phyloP scores from a whole-genome alignment of 2,888 invertebrate species.

The Drosophila eohydei region DNA sequence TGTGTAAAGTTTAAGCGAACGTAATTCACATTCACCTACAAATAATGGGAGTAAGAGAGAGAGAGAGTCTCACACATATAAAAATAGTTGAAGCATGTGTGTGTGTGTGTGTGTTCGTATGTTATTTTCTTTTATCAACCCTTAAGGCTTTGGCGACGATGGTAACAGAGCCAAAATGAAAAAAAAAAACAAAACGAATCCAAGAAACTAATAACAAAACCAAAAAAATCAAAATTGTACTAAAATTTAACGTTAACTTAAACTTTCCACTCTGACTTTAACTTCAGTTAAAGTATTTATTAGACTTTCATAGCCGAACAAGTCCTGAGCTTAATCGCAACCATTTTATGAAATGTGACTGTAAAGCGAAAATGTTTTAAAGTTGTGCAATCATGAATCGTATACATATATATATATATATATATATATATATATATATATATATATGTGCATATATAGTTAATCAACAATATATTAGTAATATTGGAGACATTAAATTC shows the following conservation, averaged over 20 bases:
- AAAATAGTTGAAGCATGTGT: slow-evolving; percentile 2
- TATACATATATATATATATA: background rate
- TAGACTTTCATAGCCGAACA: too few species aligned
- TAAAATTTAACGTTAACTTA: background rate
- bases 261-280: background rate
- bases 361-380: background rate
- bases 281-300: too few species aligned
- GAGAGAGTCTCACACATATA: slow-evolving; percentile 1
- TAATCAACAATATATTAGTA: too few species aligned
- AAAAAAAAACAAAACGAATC: slow-evolving; percentile 50
- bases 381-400: slow-evolving; percentile 5
- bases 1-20: background rate
- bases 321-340: background rate
- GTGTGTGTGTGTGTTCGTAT: background rate
- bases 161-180: slow-evolving; percentile 51
- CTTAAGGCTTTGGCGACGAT: slow-evolving; percentile 56
- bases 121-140: slow-evolving; percentile 51
- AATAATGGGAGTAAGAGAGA: background rate
- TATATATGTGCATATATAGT: background rate
- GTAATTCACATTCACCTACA: background rate
- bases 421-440: background rate
- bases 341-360: background rate
- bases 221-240: slow-evolving; percentile 12
- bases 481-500: too few species aligned
- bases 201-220: slow-evolving; percentile 52